Evolutionary conservation across 2,888 invertebrate genomes (phyloP).

Genomic region (Lasioglossum figueresi): DNA sequence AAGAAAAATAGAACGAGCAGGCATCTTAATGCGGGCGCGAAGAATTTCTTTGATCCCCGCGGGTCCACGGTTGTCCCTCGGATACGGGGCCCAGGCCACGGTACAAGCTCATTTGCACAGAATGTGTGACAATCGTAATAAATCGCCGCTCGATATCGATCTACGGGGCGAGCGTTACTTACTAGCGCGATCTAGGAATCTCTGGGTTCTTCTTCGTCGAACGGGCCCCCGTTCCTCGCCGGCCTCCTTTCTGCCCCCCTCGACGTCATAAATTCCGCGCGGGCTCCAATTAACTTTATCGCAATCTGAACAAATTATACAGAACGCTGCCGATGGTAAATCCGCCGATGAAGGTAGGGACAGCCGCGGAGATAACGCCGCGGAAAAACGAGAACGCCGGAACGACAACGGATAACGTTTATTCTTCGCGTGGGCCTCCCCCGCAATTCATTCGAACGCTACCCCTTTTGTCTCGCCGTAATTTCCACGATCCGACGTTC

Average conservation of each 20-base stretch:
- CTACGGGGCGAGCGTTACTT: slow-evolving; percentile 55
- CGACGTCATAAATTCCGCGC: slow-evolving; percentile 62
- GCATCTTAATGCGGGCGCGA: not conserved
- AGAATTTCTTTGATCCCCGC: slow-evolving; percentile 25
- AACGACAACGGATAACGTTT: slow-evolving; percentile 49
- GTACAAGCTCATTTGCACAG: slow-evolving; percentile 69
- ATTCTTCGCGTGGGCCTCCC: slow-evolving; percentile 31
- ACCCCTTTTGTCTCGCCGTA: slow-evolving; percentile 19
- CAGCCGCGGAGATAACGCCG: slow-evolving; percentile 38
- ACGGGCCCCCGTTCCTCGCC: not conserved
- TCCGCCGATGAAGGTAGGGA: slow-evolving; percentile 45
- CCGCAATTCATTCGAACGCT: slow-evolving; percentile 18
- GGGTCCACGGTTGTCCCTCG: not conserved
- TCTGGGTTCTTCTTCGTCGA: slow-evolving; percentile 25
- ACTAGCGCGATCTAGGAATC: slow-evolving; percentile 68
- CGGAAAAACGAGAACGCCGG: slow-evolving; percentile 41
- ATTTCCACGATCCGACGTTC: not conserved
- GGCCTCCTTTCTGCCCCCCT: slow-evolving; percentile 21
- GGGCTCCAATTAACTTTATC: slow-evolving; percentile 71
- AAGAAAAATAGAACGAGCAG: slow-evolving; percentile 16
- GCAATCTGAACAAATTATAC: slow-evolving; percentile 70
- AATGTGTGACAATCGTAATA: slow-evolving; percentile 69
- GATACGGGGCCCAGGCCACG: not conserved
- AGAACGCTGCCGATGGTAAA: slow-evolving; percentile 64
- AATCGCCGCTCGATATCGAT: slow-evolving; percentile 68